phyloP scores from a whole-genome alignment of 2,797 vertebrate species.

The Salarias fasciatus region DNA sequence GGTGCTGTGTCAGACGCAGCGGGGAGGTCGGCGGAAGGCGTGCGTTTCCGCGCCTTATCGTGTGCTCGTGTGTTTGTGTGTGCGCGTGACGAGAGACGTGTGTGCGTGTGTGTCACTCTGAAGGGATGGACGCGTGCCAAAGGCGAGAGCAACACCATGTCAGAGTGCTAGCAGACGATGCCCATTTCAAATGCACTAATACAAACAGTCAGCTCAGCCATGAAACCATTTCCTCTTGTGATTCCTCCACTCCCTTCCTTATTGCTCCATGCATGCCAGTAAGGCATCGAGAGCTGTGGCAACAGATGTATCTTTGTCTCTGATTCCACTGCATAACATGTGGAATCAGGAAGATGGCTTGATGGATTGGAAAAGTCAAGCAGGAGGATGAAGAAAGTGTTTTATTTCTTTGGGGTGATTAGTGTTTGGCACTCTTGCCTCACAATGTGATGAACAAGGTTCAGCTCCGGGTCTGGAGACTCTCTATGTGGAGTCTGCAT shows the following conservation, averaged over 20 bases:
- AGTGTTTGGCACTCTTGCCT: too few species aligned
- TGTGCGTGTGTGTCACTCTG: conserved; percentile 59
- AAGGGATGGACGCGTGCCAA: conserved; percentile 76
- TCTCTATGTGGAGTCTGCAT: too few species aligned
- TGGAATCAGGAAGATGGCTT: background rate
- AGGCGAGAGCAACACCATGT: conserved; percentile 85
- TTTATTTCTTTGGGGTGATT: too few species aligned
- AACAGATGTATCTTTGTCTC: conserved; percentile 17
- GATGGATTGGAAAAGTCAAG: background rate
- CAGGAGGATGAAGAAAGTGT: background rate
- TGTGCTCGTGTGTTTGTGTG: conserved; percentile 9
- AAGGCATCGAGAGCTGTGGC: conserved; percentile 32
- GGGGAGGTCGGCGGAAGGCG: conserved; percentile 68
- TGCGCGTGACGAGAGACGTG: conserved; percentile 32
- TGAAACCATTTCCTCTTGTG: conserved; percentile 84
- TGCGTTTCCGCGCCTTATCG: conserved; percentile 45
- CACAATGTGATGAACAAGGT: too few species aligned
- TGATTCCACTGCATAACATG: conserved; percentile 4
- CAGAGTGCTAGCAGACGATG: conserved; percentile 85
- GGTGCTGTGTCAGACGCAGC: conserved; percentile 75
- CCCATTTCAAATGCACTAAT: conserved; percentile 83
- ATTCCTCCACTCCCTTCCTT: conserved; percentile 64
- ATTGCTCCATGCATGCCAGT: conserved; percentile 34
- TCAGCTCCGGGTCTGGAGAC: too few species aligned
- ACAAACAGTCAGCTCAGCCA: conserved; percentile 82